Base-by-base conservation (phyloP, 1,140 invertebrate genomes). In the Acyrthosiphon pisum region DNA sequence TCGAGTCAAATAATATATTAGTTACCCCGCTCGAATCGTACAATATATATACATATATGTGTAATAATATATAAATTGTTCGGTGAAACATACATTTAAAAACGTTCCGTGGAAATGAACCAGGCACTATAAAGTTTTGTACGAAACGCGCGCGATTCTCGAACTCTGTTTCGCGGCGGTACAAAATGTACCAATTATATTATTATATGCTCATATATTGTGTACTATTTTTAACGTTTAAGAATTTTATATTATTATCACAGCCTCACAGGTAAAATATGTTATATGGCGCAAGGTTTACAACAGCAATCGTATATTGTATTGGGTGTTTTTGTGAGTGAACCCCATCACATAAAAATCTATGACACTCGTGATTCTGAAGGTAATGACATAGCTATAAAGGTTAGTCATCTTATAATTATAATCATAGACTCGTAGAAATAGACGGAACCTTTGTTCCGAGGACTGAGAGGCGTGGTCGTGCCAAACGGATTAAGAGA, bases 1-100 rank as follows among this genome's bases (percentile, higher is more conserved):
- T 76, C 60, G 30, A 76, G 60, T 76, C n/a, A 76, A 76, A 76
- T 76, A 76, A 76, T 76, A 76, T 76, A 76, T 76, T 76, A 76
- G 60, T 76, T 76, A 76, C 60, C n/a, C 60, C 60, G 30, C 26
- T 11, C 30, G 11, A 68, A 30, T 76, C 3, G 60, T n/a, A 76
- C 6, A 41, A 76, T 68, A n/a, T 6, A 68, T 68, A 50, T 53
- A 53, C 22, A 22, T 53, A 22, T 53, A 0, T 6, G 50, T 53
- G 20, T 53, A 53, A 6, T 76, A 76, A 76, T 76, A 76, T 76
- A 76, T 76, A 76, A 76, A 76, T 76, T 76, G 60, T 76, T 76
- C 11, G 6, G 60, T 4, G 60, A 76, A 76, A 76, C 60, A 76
- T 76, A 76, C n/a, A 76, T 76, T 76, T 76, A 76, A 76, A 76